These are phyloP conservation scores for Tipula confusa DNA, from an alignment of 2,888 invertebrate genomes.

Conservation along the genomic window DNA sequence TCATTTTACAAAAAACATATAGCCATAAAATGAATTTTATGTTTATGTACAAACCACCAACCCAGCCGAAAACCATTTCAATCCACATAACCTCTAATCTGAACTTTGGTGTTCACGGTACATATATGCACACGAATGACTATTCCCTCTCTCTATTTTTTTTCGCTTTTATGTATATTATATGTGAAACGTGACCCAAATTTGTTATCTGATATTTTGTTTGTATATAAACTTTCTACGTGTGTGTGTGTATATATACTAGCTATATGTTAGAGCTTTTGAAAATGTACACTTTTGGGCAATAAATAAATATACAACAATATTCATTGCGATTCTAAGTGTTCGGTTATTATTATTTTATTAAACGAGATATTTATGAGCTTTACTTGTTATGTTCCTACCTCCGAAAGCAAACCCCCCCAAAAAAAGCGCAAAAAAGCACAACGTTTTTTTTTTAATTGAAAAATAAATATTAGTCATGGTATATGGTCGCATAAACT, in stretches of 20 bases:
- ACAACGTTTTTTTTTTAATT: background rate
- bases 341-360: conserved; percentile 1
- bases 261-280: too few relatives aligned
- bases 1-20: too few relatives aligned
- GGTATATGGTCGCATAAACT: too few relatives aligned
- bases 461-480: background rate
- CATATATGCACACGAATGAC: background rate
- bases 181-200: background rate
- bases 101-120: background rate
- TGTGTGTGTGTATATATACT: background rate
- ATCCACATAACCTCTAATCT: background rate
- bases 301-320: conserved; percentile 12
- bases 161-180: background rate
- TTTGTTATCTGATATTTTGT: background rate
- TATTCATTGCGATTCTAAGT: conserved; percentile 6
- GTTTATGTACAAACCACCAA: background rate
- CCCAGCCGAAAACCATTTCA: background rate
- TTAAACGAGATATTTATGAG: background rate
- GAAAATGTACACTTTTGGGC: background rate
- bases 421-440: background rate
- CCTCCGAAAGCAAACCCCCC: background rate
- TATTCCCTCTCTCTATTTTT: background rate
- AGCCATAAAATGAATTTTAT: background rate
- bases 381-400: background rate
- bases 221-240: background rate